These are phyloP conservation scores for Holothuria scabra DNA, from an alignment of 53 echinoderm and acorn worm species.

Conservation along the genomic window DNA sequence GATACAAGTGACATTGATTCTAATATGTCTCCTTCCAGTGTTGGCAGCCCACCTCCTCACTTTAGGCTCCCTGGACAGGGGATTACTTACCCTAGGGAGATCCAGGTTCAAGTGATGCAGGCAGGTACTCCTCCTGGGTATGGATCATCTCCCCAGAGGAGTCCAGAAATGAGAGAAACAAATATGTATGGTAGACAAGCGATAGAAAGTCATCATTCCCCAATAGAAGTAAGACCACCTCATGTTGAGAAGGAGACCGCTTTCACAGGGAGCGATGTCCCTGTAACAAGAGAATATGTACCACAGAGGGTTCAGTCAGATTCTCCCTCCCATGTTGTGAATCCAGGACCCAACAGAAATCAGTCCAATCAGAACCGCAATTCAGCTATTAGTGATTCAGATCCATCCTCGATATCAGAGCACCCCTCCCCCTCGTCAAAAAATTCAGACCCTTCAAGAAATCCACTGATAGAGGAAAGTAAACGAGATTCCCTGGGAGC, in stretches of 20 bases:
- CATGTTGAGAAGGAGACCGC: slow-evolving; percentile 27
- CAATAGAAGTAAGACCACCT: slow-evolving; percentile 2
- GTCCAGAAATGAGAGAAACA: slow-evolving; percentile 39
- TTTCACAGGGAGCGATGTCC: not conserved
- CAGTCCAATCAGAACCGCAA: slow-evolving; percentile 28
- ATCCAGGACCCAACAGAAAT: slow-evolving; percentile 7
- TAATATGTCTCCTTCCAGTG: slow-evolving; percentile 82
- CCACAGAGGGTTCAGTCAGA: slow-evolving; percentile 20
- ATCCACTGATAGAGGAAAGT: slow-evolving; percentile 15
- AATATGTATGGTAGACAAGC: slow-evolving; percentile 31
- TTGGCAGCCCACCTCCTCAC: slow-evolving; percentile 86
- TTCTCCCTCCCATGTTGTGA: slow-evolving; percentile 34
- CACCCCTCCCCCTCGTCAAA: slow-evolving; percentile 51
- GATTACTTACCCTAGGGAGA: slow-evolving; percentile 50
- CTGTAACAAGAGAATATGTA: slow-evolving; percentile 9
- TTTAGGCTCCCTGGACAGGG: slow-evolving; percentile 71
- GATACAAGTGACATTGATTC: slow-evolving; percentile 96
- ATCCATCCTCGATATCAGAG: slow-evolving; percentile 58
- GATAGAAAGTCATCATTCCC: not conserved
- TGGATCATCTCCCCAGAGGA: slow-evolving; percentile 7
- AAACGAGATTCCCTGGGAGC: slow-evolving; percentile 46
- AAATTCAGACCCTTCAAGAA: not conserved
- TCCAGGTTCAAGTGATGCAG: slow-evolving; percentile 51
- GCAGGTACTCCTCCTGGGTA: not conserved
- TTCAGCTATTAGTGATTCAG: slow-evolving; percentile 47